phyloP scores from a whole-genome alignment of 2,113 vertebrate genomes.

The Ivindomyrus marchei region DNA sequence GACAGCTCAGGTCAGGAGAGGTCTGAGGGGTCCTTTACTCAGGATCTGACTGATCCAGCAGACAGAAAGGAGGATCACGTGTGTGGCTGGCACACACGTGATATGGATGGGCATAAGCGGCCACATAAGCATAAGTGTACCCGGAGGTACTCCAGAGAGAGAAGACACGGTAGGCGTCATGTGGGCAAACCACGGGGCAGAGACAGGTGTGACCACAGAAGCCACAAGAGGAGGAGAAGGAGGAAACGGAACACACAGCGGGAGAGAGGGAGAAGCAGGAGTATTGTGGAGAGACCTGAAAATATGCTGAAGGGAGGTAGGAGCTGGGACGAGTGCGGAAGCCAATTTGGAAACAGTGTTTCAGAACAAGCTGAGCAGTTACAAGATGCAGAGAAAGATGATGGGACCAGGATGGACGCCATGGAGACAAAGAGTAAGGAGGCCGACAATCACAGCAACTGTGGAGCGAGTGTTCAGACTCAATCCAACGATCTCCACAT shows the following conservation, averaged over 20 bases:
- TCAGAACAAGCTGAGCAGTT: constrained; percentile 38
- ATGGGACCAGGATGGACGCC: constrained; percentile 28
- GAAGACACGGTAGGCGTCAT: constrained; percentile 5
- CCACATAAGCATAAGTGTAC: constrained; percentile 29
- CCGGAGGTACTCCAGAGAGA: constrained; percentile 26
- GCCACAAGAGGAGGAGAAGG: constrained; percentile 31
- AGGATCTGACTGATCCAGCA: constrained; percentile 19
- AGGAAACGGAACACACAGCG: background rate
- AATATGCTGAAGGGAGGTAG: constrained; percentile 31
- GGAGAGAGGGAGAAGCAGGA: constrained; percentile 22
- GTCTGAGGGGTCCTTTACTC: background rate
- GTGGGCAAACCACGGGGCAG: constrained; percentile 29
- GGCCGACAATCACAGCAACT: constrained; percentile 23
- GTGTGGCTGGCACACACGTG: background rate
- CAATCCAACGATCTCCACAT: constrained; percentile 23
- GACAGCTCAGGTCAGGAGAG: constrained; percentile 18
- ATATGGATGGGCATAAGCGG: constrained; percentile 13
- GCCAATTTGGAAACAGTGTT: constrained; percentile 38
- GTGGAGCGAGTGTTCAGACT: constrained; percentile 18
- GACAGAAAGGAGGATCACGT: constrained; percentile 24
- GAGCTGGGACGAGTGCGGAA: constrained; percentile 31
- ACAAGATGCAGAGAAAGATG: constrained; percentile 44
- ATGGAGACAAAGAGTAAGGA: constrained; percentile 17
- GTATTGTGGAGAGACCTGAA: constrained; percentile 24
- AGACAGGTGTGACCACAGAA: constrained; percentile 32